A percentile compares a stretch with the other conserved stretches of the same genome.
These are phyloP conservation scores for Agrochola lychnidis DNA, from an alignment of 2,888 invertebrate genomes.

Conservation along the genomic window DNA sequence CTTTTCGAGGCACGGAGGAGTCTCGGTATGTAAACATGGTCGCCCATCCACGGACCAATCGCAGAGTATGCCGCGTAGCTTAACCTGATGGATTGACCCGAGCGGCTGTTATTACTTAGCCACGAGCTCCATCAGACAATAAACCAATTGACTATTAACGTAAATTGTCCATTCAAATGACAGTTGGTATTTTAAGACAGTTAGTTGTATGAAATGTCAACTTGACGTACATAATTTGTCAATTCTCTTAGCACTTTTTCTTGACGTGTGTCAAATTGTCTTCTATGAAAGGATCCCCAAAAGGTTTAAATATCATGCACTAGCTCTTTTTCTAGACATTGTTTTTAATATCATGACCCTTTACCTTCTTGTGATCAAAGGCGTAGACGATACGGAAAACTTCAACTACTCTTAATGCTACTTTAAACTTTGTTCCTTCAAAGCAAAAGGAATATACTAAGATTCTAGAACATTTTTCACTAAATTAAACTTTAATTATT, in stretches of 20 bases:
- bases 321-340: not conserved
- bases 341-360: not conserved
- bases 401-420: not conserved
- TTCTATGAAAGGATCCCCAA: not conserved
- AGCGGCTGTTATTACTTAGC: no score
- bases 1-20: no score
- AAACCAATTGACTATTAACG: no score
- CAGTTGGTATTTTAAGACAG: not conserved
- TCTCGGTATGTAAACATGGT: no score
- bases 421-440: conserved; percentile 5
- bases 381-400: not conserved
- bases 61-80: no score
- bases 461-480: conserved; percentile 12
- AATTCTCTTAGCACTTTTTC: not conserved
- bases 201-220: not conserved
- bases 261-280: not conserved
- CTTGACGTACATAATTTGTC: not conserved
- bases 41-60: no score
- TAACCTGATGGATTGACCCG: no score
- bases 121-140: no score
- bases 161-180: no score
- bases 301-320: not conserved
- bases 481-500: conserved; percentile 29
- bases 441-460: conserved; percentile 13
- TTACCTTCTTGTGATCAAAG: not conserved